These are phyloP conservation scores for Momotus momota DNA, from an alignment of 2,797 vertebrate species.

Conservation along the genomic window DNA sequence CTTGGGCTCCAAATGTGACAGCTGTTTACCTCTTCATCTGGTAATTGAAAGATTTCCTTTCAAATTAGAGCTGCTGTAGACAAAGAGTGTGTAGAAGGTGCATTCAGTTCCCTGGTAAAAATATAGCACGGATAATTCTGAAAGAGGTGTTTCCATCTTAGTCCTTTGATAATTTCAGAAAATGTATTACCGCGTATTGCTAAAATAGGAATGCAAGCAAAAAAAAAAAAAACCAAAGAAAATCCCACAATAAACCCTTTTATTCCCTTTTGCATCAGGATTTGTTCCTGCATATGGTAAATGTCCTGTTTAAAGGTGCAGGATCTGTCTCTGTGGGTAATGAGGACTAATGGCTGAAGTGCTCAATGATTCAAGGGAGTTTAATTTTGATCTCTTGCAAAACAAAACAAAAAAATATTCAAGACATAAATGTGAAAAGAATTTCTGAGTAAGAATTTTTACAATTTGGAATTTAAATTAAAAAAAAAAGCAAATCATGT, in stretches of 20 bases:
- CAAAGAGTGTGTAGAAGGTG: neutral
- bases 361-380: neutral
- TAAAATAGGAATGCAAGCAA: constrained; percentile 25
- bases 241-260: neutral
- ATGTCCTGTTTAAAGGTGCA: neutral
- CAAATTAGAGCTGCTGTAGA: constrained; percentile 49
- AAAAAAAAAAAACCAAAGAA: neutral
- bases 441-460: neutral
- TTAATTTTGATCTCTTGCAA: neutral
- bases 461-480: neutral
- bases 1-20: constrained; percentile 55
- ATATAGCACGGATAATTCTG: neutral
- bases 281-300: neutral
- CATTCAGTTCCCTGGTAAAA: constrained; percentile 30
- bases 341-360: neutral
- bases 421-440: neutral
- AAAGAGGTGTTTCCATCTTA: neutral
- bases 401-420: neutral
- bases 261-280: neutral
- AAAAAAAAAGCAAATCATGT: neutral
- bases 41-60: constrained; percentile 62
- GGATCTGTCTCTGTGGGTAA: neutral
- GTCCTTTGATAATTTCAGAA: constrained; percentile 19
- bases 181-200: neutral
- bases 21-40: constrained; percentile 71